Evolutionary conservation across 1,140 invertebrate species (phyloP).

Genomic region (Orius laevigatus): DNA sequence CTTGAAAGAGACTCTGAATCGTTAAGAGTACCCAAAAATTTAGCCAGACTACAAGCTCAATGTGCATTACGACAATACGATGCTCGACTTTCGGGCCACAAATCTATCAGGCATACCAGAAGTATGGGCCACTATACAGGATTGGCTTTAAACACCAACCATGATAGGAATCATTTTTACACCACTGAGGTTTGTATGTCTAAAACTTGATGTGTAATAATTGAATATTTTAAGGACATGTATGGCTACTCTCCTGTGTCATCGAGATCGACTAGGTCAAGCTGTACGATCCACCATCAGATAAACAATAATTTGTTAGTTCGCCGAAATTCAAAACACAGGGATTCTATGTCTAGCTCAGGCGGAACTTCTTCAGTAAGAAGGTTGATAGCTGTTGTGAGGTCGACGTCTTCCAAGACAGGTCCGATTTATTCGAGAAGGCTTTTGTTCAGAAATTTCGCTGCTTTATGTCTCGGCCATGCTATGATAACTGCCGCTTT

Average conservation of each 20-base stretch:
- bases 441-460: slow-evolving; percentile 33
- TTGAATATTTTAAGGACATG: slow-evolving; percentile 29
- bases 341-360: slow-evolving; percentile 46
- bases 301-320: slow-evolving; percentile 23
- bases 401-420: slow-evolving; percentile 24
- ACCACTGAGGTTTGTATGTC: slow-evolving; percentile 9
- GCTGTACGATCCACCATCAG: slow-evolving; percentile 27
- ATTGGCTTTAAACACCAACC: neutral
- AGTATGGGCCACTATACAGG: slow-evolving; percentile 11
- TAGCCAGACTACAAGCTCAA: neutral
- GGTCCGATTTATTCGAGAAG: slow-evolving; percentile 27
- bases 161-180: slow-evolving; percentile 12
- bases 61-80: neutral
- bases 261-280: slow-evolving; percentile 32
- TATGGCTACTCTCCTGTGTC: slow-evolving; percentile 41
- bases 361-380: slow-evolving; percentile 49
- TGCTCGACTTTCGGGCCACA: neutral
- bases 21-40: neutral
- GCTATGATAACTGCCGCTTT: slow-evolving; percentile 42
- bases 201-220: neutral
- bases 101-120: slow-evolving; percentile 7
- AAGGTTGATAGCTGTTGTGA: slow-evolving; percentile 39
- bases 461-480: slow-evolving; percentile 36
- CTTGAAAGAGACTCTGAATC: slow-evolving; percentile 6
- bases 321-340: slow-evolving; percentile 28